A percentile compares a stretch with the other conserved stretches of the same genome.
phyloP scores from a whole-genome alignment of 92 coral and sea anemone species.

The Blastomussa wellsi region DNA sequence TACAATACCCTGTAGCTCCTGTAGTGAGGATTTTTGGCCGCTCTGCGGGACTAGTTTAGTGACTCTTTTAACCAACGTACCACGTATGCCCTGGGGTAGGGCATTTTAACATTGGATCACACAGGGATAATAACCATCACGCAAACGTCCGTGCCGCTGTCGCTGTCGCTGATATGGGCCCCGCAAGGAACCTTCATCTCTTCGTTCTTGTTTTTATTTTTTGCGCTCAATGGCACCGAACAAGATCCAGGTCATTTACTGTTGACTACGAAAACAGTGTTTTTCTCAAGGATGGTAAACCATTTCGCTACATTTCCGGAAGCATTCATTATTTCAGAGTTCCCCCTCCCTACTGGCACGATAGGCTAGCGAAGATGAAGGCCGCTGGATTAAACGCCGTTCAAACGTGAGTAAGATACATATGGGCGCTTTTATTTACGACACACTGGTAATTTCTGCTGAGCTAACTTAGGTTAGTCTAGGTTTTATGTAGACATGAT shows the following conservation, averaged over 20 bases:
- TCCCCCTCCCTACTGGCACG: conserved; percentile 76
- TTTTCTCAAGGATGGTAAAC: conserved; percentile 86
- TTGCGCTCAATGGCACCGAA: not conserved
- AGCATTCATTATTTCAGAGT: conserved; percentile 84
- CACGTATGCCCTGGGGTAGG: too few species aligned
- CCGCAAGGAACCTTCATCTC: not conserved
- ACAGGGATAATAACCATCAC: too few species aligned
- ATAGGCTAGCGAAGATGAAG: conserved; percentile 76
- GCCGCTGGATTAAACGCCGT: conserved; percentile 80
- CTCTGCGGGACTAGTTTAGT: too few species aligned
- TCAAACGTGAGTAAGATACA: conserved; percentile 66
- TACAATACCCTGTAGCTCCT: too few species aligned
- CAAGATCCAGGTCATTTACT: conserved; percentile 65
- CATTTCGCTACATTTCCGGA: conserved; percentile 90
- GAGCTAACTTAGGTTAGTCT: too few species aligned
- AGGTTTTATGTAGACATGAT: too few species aligned
- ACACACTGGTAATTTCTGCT: not conserved
- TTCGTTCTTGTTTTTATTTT: not conserved
- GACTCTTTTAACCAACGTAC: too few species aligned
- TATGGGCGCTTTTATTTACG: not conserved
- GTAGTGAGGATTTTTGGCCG: too few species aligned
- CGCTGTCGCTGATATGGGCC: not conserved
- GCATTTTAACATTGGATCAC: too few species aligned
- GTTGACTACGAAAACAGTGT: conserved; percentile 81
- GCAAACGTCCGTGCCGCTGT: not conserved